Percentiles rank a stretch among this genome's conserved stretches.
Conservation (phyloP, 2,113 vertebrate genomes). For the Chelonoidis abingdonii region DNA sequence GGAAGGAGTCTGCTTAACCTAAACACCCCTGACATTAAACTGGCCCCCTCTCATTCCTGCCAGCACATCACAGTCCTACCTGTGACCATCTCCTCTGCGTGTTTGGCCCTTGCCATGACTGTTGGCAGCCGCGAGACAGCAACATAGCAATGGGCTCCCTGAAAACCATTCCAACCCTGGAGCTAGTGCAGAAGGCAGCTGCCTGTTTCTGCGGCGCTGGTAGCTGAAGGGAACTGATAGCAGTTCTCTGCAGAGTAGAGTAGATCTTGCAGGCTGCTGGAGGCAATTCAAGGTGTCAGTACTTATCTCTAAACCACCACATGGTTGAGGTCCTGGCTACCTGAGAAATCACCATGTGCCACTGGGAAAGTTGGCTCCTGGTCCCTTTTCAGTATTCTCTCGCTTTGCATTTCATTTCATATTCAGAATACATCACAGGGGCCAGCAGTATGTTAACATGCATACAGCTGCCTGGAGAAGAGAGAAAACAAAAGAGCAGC, state of each 20-base stretch:
- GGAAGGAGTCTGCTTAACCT: background rate
- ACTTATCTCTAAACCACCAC: background rate
- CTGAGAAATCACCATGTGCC: background rate
- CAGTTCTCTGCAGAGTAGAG: background rate
- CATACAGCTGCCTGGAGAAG: fast-evolving
- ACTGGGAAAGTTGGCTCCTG: background rate
- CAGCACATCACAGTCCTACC: background rate
- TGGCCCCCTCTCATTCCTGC: background rate
- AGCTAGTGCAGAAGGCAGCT: background rate
- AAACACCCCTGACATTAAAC: background rate
- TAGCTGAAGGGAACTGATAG: background rate
- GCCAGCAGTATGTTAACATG: background rate
- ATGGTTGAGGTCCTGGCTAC: background rate
- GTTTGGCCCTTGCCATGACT: background rate
- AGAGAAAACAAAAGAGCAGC: background rate
- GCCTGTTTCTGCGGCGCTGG: background rate
- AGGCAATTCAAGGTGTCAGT: background rate
- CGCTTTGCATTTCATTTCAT: background rate
- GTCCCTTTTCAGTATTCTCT: background rate
- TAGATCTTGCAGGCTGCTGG: background rate
- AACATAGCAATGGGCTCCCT: background rate
- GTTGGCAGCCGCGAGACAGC: background rate
- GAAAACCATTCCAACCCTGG: background rate
- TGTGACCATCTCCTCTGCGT: background rate
- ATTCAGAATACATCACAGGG: background rate